These are phyloP conservation scores for Cichlasoma orientale DNA, from an alignment of 2,797 vertebrate species.

Conservation along the genomic window DNA sequence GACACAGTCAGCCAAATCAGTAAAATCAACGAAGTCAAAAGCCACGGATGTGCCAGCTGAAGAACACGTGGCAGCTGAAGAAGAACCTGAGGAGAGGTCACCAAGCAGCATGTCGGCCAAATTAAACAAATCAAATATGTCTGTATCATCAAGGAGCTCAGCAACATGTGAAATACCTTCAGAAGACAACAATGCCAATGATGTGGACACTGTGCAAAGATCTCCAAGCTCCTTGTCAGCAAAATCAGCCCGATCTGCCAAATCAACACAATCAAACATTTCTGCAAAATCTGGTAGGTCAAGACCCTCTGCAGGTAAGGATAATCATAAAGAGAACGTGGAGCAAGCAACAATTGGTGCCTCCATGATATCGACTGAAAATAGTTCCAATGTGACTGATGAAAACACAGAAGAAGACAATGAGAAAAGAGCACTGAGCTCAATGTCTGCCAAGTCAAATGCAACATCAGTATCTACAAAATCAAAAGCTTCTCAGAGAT, in stretches of 20 bases:
- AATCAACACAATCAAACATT: constrained; percentile 49
- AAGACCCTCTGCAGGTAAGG: constrained; percentile 14
- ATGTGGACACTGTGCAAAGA: constrained; percentile 37
- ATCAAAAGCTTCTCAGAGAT: constrained; percentile 48
- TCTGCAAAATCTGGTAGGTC: constrained; percentile 42
- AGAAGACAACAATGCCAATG: constrained; percentile 5
- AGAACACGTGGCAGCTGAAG: not conserved
- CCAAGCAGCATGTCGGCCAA: constrained; percentile 32
- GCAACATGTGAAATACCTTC: not conserved
- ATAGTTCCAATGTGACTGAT: not conserved
- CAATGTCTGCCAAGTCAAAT: constrained; percentile 58
- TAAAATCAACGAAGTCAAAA: constrained; percentile 37
- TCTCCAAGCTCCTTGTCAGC: constrained; percentile 55
- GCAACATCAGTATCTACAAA: constrained; percentile 47
- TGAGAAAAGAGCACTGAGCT: constrained; percentile 27
- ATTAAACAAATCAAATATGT: constrained; percentile 51
- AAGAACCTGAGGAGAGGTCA: constrained; percentile 28
- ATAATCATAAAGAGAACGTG: not conserved
- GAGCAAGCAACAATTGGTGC: constrained; percentile 46
- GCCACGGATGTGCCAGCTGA: not conserved
- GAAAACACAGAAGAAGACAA: constrained; percentile 29
- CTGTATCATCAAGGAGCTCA: constrained; percentile 20
- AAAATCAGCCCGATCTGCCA: constrained; percentile 51
- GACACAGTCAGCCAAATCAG: constrained; percentile 43
- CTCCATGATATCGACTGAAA: constrained; percentile 37